These are phyloP conservation scores for Lepidurus couesii DNA, from an alignment of 1,140 invertebrate species.

Conservation along the genomic window DNA sequence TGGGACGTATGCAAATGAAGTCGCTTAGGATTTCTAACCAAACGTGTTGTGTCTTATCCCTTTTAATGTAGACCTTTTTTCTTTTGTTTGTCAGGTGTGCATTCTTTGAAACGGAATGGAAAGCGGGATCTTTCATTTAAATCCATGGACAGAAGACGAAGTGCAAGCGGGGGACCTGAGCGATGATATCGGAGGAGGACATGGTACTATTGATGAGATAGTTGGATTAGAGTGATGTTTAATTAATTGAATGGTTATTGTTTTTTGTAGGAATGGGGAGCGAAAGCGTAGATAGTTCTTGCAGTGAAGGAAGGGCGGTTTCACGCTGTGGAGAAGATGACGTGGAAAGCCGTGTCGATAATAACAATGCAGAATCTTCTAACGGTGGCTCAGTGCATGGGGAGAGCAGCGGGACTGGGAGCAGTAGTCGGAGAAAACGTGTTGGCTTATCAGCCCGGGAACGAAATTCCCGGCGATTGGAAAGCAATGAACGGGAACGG, in stretches of 20 bases:
- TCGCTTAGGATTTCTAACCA: not conserved
- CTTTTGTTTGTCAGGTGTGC: not conserved
- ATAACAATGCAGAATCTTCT: conserved; percentile 1
- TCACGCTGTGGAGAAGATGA: conserved; percentile 4
- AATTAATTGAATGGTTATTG: too few relatives aligned
- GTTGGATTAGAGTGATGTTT: too few relatives aligned
- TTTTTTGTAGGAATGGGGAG: not conserved
- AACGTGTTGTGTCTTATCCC: too few relatives aligned
- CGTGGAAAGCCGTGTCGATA: not conserved
- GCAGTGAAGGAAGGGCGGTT: not conserved
- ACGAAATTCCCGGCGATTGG: conserved; percentile 69
- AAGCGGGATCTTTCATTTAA: not conserved
- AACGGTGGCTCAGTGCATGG: conserved; percentile 16
- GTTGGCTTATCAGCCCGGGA: conserved; percentile 54
- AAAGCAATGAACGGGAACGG: conserved; percentile 79
- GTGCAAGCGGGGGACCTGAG: not conserved
- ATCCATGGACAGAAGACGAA: conserved; percentile 14
- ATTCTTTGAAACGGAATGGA: conserved; percentile 9
- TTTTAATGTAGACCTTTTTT: not conserved
- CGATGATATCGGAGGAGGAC: not conserved
- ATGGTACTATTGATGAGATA: not conserved
- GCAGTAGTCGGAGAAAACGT: conserved; percentile 24
- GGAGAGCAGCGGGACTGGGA: not conserved
- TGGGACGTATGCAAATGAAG: not conserved
- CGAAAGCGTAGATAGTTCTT: not conserved